A percentile compares a stretch with the other conserved stretches of the same genome.
phyloP scores from a whole-genome alignment of 2,888 invertebrate genomes.

The Copidosoma aretas region DNA sequence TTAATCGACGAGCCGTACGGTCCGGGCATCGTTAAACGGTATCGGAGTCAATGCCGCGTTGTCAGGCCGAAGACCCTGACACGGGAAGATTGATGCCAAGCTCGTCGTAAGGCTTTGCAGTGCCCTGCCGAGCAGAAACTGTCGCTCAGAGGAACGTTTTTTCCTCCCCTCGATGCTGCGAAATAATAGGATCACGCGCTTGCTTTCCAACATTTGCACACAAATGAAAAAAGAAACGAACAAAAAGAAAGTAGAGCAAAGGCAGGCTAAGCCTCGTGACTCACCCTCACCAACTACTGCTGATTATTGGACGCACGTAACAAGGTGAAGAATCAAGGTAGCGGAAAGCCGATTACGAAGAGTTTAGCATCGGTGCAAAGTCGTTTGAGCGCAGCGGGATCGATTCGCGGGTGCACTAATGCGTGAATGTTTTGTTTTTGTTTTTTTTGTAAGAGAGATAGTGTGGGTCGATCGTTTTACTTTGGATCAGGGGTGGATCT shows the following conservation, averaged over 20 bases:
- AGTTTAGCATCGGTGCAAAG: too few species aligned
- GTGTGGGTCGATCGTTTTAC: too few species aligned
- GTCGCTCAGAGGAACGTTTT: not conserved
- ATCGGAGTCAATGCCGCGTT: slow-evolving; percentile 26
- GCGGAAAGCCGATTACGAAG: slow-evolving; percentile 30
- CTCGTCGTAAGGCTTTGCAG: not conserved
- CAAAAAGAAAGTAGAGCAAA: too few species aligned
- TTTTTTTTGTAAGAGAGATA: too few species aligned
- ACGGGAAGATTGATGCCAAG: not conserved
- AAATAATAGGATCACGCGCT: slow-evolving; percentile 18
- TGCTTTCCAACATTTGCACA: slow-evolving; percentile 23
- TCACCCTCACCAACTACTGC: not conserved
- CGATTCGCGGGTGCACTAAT: too few species aligned
- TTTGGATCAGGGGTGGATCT: too few species aligned
- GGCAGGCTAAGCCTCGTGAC: not conserved
- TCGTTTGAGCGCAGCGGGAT: too few species aligned
- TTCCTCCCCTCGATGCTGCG: not conserved
- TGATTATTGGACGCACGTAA: slow-evolving; percentile 25
- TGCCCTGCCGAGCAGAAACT: too few species aligned
- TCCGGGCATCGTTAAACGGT: not conserved
- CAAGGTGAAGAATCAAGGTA: slow-evolving; percentile 35
- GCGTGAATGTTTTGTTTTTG: too few species aligned
- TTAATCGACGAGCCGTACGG: too few species aligned
- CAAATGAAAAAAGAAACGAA: not conserved
- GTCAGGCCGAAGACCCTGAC: not conserved